Percentiles rank a stretch among this genome's conserved stretches.
phyloP scores from a whole-genome alignment of 2,113 vertebrate genomes.

The Sylvietta virens region DNA sequence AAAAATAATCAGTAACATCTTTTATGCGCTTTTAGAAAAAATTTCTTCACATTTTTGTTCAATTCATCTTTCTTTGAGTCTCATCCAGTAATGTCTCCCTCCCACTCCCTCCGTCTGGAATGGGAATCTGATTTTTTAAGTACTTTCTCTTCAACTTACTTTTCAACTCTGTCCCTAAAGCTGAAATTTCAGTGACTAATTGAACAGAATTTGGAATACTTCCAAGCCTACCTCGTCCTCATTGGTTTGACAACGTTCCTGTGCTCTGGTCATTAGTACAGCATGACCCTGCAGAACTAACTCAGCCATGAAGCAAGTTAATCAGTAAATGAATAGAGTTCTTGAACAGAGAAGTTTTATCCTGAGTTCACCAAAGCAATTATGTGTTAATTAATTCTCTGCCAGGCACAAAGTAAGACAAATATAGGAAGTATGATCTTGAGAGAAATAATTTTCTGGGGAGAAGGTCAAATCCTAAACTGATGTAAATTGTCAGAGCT shows the following conservation, averaged over 20 bases:
- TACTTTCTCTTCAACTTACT: slow-evolving; percentile 19
- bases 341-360: slow-evolving; percentile 53
- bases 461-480: slow-evolving; percentile 50
- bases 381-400: slow-evolving; percentile 62
- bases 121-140: not conserved
- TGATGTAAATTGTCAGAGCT: slow-evolving; percentile 12
- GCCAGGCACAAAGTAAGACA: slow-evolving; percentile 55
- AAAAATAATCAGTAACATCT: not conserved
- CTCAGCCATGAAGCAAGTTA: slow-evolving; percentile 70
- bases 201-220: slow-evolving; percentile 35
- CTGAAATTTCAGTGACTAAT: slow-evolving; percentile 57
- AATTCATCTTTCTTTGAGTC: not conserved
- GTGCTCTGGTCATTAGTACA: slow-evolving; percentile 52
- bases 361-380: slow-evolving; percentile 56
- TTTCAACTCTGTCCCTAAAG: slow-evolving; percentile 33
- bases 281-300: slow-evolving; percentile 54
- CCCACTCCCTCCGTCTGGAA: not conserved
- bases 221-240: slow-evolving; percentile 43
- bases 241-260: slow-evolving; percentile 49
- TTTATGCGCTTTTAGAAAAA: not conserved
- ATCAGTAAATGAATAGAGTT: slow-evolving; percentile 67
- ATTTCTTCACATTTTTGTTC: not conserved
- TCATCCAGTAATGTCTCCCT: not conserved
- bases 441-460: slow-evolving; percentile 23
- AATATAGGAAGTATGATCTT: slow-evolving; percentile 63